Evolutionary conservation across 2,113 vertebrate species (phyloP).

Genomic region (Hemicordylus capensis): DNA sequence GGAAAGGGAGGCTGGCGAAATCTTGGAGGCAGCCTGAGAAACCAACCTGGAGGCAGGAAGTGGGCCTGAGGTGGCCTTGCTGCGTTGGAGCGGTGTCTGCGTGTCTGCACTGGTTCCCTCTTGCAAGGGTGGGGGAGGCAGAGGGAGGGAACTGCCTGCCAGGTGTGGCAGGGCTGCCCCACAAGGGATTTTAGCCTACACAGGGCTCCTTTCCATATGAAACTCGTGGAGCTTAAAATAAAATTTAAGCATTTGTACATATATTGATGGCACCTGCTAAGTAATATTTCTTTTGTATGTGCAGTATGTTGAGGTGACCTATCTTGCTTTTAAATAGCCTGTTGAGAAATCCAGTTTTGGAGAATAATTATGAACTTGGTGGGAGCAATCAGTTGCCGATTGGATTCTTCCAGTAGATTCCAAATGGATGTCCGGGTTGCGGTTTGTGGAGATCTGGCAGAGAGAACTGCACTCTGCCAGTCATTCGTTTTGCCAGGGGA

Average conservation of each 20-base stretch:
- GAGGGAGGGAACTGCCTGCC: neutral
- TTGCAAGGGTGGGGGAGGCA: neutral
- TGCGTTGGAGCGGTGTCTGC: neutral
- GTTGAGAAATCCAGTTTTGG: conserved; percentile 12
- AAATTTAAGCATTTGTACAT: conserved; percentile 57
- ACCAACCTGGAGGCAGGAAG: conserved; percentile 5
- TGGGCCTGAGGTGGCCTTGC: conserved; percentile 6
- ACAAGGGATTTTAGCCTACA: conserved; percentile 11
- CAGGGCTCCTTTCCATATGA: conserved; percentile 49
- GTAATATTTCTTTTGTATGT: conserved; percentile 39
- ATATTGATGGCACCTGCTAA: conserved; percentile 41
- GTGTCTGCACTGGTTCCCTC: conserved; percentile 7
- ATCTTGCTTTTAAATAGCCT: conserved; percentile 34
- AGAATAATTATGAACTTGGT: conserved; percentile 28
- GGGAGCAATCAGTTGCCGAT: neutral
- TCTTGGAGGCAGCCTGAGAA: conserved; percentile 25
- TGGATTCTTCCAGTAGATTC: neutral
- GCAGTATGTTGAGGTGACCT: conserved; percentile 40
- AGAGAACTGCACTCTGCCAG: conserved; percentile 29
- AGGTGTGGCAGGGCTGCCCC: conserved; percentile 1
- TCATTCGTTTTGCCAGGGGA: conserved; percentile 6
- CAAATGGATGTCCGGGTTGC: neutral
- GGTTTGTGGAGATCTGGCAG: conserved; percentile 29
- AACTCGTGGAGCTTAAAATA: conserved; percentile 48
- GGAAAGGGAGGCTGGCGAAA: conserved; percentile 19